These are phyloP conservation scores for Lates japonicus DNA, from an alignment of 2,797 vertebrate species.

Conservation along the genomic window DNA sequence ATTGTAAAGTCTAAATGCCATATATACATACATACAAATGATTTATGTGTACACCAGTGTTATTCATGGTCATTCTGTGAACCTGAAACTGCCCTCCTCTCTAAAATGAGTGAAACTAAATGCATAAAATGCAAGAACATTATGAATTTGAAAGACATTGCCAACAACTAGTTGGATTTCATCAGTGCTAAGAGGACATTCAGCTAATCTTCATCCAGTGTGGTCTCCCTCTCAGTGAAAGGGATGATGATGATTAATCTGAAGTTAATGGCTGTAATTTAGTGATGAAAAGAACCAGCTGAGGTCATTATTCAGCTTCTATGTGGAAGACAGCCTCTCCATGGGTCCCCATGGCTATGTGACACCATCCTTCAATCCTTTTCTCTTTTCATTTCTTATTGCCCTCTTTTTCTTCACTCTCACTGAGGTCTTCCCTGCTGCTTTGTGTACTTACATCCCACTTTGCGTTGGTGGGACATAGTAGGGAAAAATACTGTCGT, in stretches of 20 bases:
- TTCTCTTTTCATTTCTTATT: slow-evolving; percentile 37
- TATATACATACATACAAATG: background rate
- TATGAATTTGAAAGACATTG: slow-evolving; percentile 9
- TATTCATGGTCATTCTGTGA: background rate
- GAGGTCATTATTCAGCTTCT: slow-evolving; percentile 44
- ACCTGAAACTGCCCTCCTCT: background rate
- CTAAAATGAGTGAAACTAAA: background rate
- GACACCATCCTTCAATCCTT: slow-evolving; percentile 45
- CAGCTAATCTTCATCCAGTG: slow-evolving; percentile 25
- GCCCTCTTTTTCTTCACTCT: slow-evolving; percentile 9
- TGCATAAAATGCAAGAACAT: background rate
- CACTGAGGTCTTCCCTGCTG: slow-evolving; percentile 29
- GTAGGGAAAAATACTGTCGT: slow-evolving; percentile 33
- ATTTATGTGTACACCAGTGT: background rate
- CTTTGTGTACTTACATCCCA: slow-evolving; percentile 3
- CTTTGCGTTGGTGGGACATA: slow-evolving; percentile 31
- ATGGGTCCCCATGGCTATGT: slow-evolving; percentile 28
- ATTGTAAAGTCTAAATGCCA: background rate
- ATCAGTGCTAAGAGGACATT: slow-evolving; percentile 19
- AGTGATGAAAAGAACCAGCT: slow-evolving; percentile 55
- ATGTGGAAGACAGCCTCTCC: slow-evolving; percentile 33
- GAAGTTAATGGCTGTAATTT: slow-evolving; percentile 59
- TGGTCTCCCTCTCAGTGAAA: slow-evolving; percentile 31
- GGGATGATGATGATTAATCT: slow-evolving; percentile 61
- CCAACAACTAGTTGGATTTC: slow-evolving; percentile 7